Evolutionary conservation across 2,113 vertebrate genomes (phyloP).

Genomic region (Cyrtonyx montezumae): DNA sequence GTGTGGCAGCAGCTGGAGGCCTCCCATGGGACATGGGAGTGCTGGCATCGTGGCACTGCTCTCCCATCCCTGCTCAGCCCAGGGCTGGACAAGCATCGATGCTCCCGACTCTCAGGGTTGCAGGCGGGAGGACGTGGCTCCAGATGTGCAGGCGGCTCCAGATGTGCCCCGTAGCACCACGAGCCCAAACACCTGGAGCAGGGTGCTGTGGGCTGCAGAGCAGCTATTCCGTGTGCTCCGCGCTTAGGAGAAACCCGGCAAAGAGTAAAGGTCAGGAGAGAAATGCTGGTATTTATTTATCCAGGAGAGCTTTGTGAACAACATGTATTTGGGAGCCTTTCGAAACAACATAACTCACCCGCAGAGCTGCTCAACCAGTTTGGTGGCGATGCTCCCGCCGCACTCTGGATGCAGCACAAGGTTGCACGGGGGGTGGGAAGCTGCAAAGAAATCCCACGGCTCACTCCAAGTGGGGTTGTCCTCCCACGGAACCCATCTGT

Average conservation of each 20-base stretch:
- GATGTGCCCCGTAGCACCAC: not conserved
- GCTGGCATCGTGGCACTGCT: not conserved
- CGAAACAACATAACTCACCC: conserved; percentile 39
- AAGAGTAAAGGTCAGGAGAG: conserved; percentile 71
- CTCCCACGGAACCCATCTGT: not conserved
- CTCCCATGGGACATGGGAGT: not conserved
- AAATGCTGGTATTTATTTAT: conserved; percentile 70
- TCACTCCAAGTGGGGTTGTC: not conserved
- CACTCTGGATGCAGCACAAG: not conserved
- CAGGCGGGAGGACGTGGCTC: not conserved
- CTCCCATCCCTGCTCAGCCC: not conserved
- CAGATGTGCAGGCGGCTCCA: not conserved
- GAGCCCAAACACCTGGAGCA: rapidly evolving
- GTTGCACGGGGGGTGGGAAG: not conserved
- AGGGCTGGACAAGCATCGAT: not conserved
- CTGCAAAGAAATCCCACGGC: not conserved
- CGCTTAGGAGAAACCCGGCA: conserved; percentile 67
- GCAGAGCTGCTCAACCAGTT: conserved; percentile 71
- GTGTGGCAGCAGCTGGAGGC: not conserved
- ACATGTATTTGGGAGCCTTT: conserved; percentile 65
- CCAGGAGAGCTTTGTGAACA: conserved; percentile 45
- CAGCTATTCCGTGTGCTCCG: conserved; percentile 36
- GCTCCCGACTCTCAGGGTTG: not conserved
- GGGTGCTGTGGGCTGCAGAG: not conserved
- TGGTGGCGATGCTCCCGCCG: not conserved